Percentiles rank a stretch among this genome's conserved stretches.
These are phyloP conservation scores for Luidia sarsii DNA, from an alignment of 53 echinoderm and acorn worm genomes.

Conservation along the genomic window DNA sequence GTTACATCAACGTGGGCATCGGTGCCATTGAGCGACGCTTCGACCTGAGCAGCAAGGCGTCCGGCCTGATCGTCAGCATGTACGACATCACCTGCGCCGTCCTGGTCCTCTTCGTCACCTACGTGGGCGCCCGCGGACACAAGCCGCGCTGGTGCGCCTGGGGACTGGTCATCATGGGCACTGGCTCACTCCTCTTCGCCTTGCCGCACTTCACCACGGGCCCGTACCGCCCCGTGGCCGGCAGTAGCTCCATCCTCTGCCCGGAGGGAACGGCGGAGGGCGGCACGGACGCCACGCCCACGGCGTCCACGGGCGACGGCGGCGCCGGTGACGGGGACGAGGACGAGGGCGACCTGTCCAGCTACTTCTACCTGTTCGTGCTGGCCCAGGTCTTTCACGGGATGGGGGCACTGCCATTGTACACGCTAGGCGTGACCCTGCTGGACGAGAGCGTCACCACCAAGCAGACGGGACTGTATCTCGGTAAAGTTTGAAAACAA, in stretches of 20 bases:
- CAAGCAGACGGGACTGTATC: constrained; percentile 64
- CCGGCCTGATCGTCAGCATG: constrained; percentile 72
- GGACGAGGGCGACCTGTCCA: constrained; percentile 17
- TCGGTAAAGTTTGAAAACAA: constrained; percentile 70
- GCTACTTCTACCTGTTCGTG: constrained; percentile 72
- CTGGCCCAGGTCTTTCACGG: constrained; percentile 61
- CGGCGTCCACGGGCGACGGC: constrained; percentile 5
- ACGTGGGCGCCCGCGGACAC: constrained; percentile 73
- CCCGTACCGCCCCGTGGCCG: constrained; percentile 49
- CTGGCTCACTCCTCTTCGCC: constrained; percentile 57
- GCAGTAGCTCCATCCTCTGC: constrained; percentile 25
- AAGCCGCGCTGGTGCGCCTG: constrained; percentile 68
- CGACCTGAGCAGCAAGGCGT: constrained; percentile 64
- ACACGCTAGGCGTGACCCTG: constrained; percentile 68
- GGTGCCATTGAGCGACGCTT: constrained; percentile 81
- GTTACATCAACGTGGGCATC: constrained; percentile 59
- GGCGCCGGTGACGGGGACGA: too few species aligned
- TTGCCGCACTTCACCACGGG: constrained; percentile 77
- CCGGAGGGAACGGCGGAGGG: background rate
- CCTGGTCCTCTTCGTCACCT: constrained; percentile 71
- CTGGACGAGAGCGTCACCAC: constrained; percentile 79
- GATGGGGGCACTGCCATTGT: constrained; percentile 60
- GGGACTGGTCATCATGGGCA: constrained; percentile 56
- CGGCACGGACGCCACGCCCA: constrained; percentile 4
- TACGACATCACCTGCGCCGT: constrained; percentile 64